Conservation (phyloP, 2,113 vertebrate genomes). For the Dicaeum eximium region DNA sequence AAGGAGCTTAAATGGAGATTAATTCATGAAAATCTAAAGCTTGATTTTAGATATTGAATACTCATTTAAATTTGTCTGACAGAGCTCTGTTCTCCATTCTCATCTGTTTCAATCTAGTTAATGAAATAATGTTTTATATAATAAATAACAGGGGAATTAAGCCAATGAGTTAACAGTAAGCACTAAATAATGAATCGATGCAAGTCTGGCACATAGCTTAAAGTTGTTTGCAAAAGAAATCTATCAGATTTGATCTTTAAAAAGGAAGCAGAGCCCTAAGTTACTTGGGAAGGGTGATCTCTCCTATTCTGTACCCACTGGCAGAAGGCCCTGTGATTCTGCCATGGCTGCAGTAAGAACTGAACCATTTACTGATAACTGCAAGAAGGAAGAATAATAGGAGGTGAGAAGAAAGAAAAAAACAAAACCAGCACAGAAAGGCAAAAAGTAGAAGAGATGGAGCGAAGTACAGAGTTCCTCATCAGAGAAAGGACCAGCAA, state of each 20-base stretch:
- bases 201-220: neutral
- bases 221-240: neutral
- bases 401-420: neutral
- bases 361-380: neutral
- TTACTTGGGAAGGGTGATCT: neutral
- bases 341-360: neutral
- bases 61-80: neutral
- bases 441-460: neutral
- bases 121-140: neutral
- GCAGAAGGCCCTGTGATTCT: neutral
- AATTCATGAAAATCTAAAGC: neutral
- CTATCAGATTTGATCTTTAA: neutral
- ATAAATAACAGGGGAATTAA: constrained; percentile 27
- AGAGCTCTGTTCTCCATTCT: neutral
- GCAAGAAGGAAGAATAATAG: neutral
- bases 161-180: neutral
- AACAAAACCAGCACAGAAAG: neutral
- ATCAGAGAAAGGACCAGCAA: neutral
- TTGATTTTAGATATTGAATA: neutral
- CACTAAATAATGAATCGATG: neutral
- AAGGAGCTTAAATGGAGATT: neutral
- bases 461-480: neutral
- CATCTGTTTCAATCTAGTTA: constrained; percentile 32
- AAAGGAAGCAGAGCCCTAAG: neutral
- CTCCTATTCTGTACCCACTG: neutral